Conservation (phyloP, 2,888 invertebrate genomes). For the Sesia apiformis region DNA sequence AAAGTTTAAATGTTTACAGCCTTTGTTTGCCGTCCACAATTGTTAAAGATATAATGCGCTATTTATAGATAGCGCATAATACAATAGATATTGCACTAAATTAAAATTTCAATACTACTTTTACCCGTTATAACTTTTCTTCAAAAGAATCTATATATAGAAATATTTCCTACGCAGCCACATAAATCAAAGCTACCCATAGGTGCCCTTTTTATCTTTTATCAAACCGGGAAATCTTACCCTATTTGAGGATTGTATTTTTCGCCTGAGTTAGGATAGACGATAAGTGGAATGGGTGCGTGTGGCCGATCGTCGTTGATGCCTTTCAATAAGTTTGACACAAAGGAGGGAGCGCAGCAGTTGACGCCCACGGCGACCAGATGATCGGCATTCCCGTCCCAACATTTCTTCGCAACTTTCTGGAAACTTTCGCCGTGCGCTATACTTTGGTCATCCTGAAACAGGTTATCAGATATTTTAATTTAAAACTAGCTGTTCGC, state of each 20-base stretch:
- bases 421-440: slow-evolving; percentile 88
- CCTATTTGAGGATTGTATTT: slow-evolving; percentile 81
- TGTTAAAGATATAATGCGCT: too few relatives aligned
- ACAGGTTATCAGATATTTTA: slow-evolving; percentile 2
- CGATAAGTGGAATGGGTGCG: slow-evolving; percentile 82
- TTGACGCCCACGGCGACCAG: slow-evolving; percentile 92
- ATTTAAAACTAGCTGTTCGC: neutral
- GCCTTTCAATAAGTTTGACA: slow-evolving; percentile 53
- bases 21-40: too few relatives aligned
- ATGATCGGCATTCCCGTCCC: slow-evolving; percentile 79
- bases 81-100: too few relatives aligned
- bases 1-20: too few relatives aligned
- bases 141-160: too few relatives aligned
- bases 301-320: slow-evolving; percentile 66
- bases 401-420: slow-evolving; percentile 81
- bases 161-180: neutral
- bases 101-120: too few relatives aligned
- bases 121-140: too few relatives aligned
- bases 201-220: slow-evolving; percentile 5
- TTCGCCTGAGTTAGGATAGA: slow-evolving; percentile 95
- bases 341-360: slow-evolving; percentile 78
- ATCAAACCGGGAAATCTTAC: slow-evolving; percentile 53
- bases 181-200: neutral
- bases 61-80: too few relatives aligned
- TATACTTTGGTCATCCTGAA: slow-evolving; percentile 72